Evolutionary conservation across 1,140 invertebrate genomes (phyloP).

Genomic region (Cotesia chilonis): DNA sequence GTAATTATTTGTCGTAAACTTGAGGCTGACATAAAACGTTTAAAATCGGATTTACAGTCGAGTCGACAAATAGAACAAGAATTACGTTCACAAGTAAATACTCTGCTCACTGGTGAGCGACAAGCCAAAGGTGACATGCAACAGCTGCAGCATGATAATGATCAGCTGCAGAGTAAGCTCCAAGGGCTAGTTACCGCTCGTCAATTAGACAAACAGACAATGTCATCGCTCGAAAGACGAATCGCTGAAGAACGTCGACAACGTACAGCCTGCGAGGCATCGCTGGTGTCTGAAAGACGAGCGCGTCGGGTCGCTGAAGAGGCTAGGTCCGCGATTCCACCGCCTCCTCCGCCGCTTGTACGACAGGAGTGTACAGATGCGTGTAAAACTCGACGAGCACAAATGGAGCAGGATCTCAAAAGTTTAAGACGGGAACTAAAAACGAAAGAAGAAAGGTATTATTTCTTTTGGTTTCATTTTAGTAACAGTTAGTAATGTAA

Average conservation of each 20-base stretch:
- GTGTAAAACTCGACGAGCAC: conserved; percentile 78
- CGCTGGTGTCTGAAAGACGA: conserved; percentile 78
- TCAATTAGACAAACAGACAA: conserved; percentile 80
- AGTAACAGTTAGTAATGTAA: neutral
- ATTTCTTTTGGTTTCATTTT: neutral
- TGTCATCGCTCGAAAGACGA: conserved; percentile 80
- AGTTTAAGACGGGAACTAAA: conserved; percentile 79
- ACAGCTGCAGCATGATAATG: conserved; percentile 83
- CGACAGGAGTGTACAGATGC: conserved; percentile 77
- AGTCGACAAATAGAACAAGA: conserved; percentile 85
- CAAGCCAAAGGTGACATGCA: conserved; percentile 78
- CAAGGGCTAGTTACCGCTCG: conserved; percentile 76
- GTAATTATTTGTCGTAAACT: conserved; percentile 67
- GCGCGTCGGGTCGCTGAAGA: conserved; percentile 68
- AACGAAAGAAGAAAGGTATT: conserved; percentile 75
- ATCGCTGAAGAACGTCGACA: conserved; percentile 85
- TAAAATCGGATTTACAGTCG: conserved; percentile 80
- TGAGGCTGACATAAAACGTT: conserved; percentile 79
- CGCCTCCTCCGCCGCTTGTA: conserved; percentile 56
- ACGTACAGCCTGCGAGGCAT: conserved; percentile 77
- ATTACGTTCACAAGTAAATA: conserved; percentile 80
- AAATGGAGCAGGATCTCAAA: conserved; percentile 82
- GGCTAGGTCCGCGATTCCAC: conserved; percentile 54
- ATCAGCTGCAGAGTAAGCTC: conserved; percentile 80
- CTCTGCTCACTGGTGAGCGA: conserved; percentile 72